These are phyloP conservation scores for Drosophila lacteicornis DNA, from an alignment of 1,140 invertebrate species.

Conservation along the genomic window DNA sequence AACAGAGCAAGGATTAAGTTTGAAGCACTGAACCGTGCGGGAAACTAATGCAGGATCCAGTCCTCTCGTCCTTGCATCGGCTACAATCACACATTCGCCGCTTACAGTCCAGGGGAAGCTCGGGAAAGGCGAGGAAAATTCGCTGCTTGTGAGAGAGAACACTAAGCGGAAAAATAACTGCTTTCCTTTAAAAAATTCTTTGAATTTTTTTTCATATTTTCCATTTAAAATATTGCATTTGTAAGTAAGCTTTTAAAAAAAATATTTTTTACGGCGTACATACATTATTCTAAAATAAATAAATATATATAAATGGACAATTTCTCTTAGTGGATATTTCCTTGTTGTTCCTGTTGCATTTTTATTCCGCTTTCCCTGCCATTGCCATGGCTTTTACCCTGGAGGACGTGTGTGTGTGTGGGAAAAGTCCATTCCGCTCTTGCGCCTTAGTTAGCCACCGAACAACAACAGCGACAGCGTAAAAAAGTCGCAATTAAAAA, in stretches of 20 bases:
- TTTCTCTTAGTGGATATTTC: slow-evolving; percentile 10
- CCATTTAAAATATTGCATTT: no score
- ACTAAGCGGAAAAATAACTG: not conserved
- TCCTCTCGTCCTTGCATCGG: slow-evolving; percentile 76
- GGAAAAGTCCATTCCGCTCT: slow-evolving; percentile 58
- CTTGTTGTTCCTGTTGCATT: slow-evolving; percentile 29
- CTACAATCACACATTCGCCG: slow-evolving; percentile 73
- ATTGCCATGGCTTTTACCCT: slow-evolving; percentile 16
- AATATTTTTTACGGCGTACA: no score
- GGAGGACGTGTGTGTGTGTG: slow-evolving; percentile 11
- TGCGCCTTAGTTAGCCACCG: slow-evolving; percentile 62
- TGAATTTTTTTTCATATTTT: no score
- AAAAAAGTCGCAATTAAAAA: slow-evolving; percentile 32
- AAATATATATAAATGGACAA: no score
- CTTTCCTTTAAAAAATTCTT: not conserved
- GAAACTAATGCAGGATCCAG: slow-evolving; percentile 76
- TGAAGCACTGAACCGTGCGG: slow-evolving; percentile 76
- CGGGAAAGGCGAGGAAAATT: slow-evolving; percentile 10
- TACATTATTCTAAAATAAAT: no score
- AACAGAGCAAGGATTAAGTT: slow-evolving; percentile 78
- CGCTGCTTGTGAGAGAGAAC: not conserved
- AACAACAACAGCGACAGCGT: slow-evolving; percentile 26
- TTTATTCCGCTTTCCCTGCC: slow-evolving; percentile 2
- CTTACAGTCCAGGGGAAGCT: slow-evolving; percentile 16
- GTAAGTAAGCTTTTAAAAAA: no score